Conservation (phyloP, 2,888 invertebrate genomes). For the Pyrochroa serraticornis region DNA sequence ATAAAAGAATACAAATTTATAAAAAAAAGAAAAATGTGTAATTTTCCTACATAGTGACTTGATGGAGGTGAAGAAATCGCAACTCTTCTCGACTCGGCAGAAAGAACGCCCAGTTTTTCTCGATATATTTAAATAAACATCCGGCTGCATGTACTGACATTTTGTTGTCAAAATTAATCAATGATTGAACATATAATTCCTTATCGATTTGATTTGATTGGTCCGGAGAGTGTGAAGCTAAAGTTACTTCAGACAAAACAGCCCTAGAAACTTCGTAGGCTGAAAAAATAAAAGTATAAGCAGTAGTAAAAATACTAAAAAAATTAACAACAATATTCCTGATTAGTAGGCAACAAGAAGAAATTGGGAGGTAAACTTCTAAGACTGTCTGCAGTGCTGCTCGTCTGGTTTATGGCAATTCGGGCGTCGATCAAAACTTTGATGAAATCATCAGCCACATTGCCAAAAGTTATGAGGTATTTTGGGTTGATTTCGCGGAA, state of each 20-base stretch:
- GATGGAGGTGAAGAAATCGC: slow-evolving; percentile 63
- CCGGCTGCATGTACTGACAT: slow-evolving; percentile 74
- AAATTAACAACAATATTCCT: slow-evolving; percentile 64
- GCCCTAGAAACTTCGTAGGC: slow-evolving; percentile 46
- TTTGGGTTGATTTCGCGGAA: slow-evolving; percentile 67
- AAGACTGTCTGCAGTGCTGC: slow-evolving; percentile 42
- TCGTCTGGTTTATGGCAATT: slow-evolving; percentile 32
- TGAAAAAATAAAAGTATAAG: slow-evolving; percentile 26
- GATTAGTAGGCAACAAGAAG: slow-evolving; percentile 61
- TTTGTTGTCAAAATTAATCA: slow-evolving; percentile 67
- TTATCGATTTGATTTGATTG: slow-evolving; percentile 62
- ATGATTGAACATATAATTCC: slow-evolving; percentile 65
- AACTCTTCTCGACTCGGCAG: slow-evolving; percentile 58
- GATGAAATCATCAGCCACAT: slow-evolving; percentile 61
- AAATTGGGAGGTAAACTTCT: slow-evolving; percentile 59
- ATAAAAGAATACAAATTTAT: slow-evolving; percentile 2
- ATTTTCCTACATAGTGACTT: slow-evolving; percentile 65
- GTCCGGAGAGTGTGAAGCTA: slow-evolving; percentile 58
- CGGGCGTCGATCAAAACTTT: slow-evolving; percentile 45
- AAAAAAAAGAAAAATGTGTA: not conserved
- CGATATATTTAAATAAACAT: slow-evolving; percentile 72
- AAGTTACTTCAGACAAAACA: slow-evolving; percentile 39
- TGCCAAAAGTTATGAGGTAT: slow-evolving; percentile 63
- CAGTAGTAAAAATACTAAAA: not conserved
- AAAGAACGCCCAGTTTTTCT: slow-evolving; percentile 64